phyloP scores from a whole-genome alignment of 2,888 invertebrate genomes.

The Laothoe populi region DNA sequence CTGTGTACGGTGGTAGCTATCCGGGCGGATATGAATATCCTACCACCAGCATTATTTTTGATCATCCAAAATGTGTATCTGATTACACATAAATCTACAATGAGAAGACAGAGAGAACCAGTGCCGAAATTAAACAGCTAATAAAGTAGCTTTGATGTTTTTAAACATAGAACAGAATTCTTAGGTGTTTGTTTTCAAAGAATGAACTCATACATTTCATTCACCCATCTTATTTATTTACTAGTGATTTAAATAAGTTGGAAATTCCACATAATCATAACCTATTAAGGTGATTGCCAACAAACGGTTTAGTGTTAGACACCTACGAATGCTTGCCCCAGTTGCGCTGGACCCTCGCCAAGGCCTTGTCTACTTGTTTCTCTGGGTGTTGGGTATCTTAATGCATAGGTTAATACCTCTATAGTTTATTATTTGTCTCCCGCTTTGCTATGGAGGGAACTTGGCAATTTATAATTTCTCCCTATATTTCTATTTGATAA shows the following conservation, averaged over 20 bases:
- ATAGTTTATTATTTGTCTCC: no score
- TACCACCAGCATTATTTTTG: conserved; percentile 35
- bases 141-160: conserved; percentile 36
- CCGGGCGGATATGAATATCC: no score
- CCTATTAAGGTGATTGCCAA: conserved; percentile 75
- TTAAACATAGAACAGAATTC: conserved; percentile 1
- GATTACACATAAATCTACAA: conserved; percentile 35
- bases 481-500: no score
- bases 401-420: conserved; percentile 44
- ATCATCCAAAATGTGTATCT: conserved; percentile 5
- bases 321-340: conserved; percentile 70
- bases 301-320: conserved; percentile 71
- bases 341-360: conserved; percentile 75
- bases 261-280: conserved; percentile 66
- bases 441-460: no score
- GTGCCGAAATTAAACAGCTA: conserved; percentile 1
- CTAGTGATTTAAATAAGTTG: conserved; percentile 45
- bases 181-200: conserved; percentile 35
- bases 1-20: no score
- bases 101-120: background rate
- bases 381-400: conserved; percentile 56
- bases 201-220: conserved; percentile 39
- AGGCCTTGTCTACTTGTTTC: conserved; percentile 60
- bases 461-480: no score
- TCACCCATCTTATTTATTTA: conserved; percentile 42